phyloP scores from a whole-genome alignment of 2,888 invertebrate species.

The Endotricha flammealis region DNA sequence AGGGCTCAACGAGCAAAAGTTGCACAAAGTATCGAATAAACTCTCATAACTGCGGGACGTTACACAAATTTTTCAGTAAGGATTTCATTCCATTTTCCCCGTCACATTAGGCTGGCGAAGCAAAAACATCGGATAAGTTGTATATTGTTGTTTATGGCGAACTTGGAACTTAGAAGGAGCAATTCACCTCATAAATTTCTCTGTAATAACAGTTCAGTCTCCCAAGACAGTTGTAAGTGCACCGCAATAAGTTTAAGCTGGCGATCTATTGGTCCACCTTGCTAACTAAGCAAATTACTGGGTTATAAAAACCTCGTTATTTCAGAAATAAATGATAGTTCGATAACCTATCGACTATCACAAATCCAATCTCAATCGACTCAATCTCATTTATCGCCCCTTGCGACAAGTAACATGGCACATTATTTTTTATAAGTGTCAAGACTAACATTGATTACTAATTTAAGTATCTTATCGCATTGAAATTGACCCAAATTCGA shows the following conservation, averaged over 20 bases:
- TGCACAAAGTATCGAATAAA: slow-evolving; percentile 43
- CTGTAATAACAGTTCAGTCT: slow-evolving; percentile 73
- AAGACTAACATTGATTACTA: no score
- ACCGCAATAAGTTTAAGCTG: slow-evolving; percentile 57
- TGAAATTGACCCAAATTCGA: no score
- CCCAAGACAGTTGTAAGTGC: slow-evolving; percentile 70
- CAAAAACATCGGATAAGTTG: slow-evolving; percentile 64
- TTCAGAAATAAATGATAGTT: no score
- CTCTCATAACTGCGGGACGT: slow-evolving; percentile 43
- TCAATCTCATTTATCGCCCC: no score
- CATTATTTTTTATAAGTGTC: no score
- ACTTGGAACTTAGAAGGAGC: slow-evolving; percentile 63
- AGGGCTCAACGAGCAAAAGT: slow-evolving; percentile 30
- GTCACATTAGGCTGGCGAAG: slow-evolving; percentile 54
- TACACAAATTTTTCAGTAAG: slow-evolving; percentile 50
- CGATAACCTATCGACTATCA: no score
- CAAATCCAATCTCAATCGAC: no score
- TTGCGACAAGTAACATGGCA: no score
- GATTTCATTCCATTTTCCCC: slow-evolving; percentile 53
- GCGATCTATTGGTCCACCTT: slow-evolving; percentile 50
- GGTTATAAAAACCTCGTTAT: no score
- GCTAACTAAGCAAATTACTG: no score
- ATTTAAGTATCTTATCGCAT: no score
- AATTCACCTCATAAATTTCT: slow-evolving; percentile 71
- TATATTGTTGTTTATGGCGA: slow-evolving; percentile 72